Conservation (phyloP, 1,140 invertebrate genomes). For the Eurosta solidaginis region DNA sequence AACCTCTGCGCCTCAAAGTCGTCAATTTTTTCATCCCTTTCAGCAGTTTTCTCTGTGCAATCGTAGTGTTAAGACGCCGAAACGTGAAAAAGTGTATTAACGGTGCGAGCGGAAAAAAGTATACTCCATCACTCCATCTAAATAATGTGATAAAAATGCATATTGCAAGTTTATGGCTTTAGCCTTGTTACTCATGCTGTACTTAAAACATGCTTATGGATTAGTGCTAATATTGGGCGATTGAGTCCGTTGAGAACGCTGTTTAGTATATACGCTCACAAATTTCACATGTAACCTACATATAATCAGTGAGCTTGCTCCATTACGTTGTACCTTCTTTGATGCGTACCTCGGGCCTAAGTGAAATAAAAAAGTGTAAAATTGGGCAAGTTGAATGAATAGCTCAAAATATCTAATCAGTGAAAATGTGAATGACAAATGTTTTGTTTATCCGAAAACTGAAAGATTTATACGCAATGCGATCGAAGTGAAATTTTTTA, state of each 20-base stretch:
- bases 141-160: too few species aligned
- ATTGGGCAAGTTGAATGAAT: too few species aligned
- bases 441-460: background rate
- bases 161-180: background rate
- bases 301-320: too few species aligned
- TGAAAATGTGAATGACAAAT: background rate
- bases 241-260: background rate
- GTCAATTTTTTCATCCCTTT: constrained; percentile 36
- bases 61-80: constrained; percentile 55
- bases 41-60: constrained; percentile 55
- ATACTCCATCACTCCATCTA: too few species aligned
- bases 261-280: background rate
- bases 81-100: constrained; percentile 34
- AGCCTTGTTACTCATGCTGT: background rate
- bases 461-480: background rate
- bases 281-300: too few species aligned
- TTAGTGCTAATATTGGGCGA: background rate
- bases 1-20: constrained; percentile 22
- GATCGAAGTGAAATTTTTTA: background rate
- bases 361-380: too few species aligned
- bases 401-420: background rate
- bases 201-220: background rate
- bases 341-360: too few species aligned
- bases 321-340: too few species aligned
- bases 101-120: background rate